Percentiles rank a stretch among this genome's conserved stretches.
Conservation (phyloP, 2,113 vertebrate genomes). For the Lampris megalopsis region DNA sequence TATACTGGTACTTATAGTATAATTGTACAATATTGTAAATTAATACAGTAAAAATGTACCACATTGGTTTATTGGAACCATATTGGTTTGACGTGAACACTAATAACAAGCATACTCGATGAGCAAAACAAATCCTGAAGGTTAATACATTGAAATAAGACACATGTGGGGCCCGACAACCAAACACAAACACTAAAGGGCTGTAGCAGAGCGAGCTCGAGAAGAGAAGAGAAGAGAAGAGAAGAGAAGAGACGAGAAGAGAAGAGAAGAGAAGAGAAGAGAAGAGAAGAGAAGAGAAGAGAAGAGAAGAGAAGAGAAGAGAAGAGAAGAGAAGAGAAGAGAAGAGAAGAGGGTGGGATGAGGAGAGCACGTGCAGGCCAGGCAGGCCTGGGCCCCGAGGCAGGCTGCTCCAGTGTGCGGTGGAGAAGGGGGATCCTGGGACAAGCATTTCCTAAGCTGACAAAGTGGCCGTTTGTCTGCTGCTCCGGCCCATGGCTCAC, state of each 20-base stretch:
- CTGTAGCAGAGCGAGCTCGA: neutral
- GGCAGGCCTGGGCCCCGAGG: constrained; percentile 59
- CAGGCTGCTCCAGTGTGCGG: constrained; percentile 73
- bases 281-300: neutral
- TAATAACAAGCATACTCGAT: too few species aligned
- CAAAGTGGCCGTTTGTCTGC: constrained; percentile 81
- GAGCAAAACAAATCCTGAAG: neutral
- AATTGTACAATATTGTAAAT: too few species aligned
- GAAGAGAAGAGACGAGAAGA: constrained; percentile 7
- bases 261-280: neutral
- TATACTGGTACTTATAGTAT: too few species aligned
- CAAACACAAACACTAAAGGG: neutral
- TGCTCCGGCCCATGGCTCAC: constrained; percentile 70
- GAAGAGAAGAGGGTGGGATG: constrained; percentile 19
- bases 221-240: neutral
- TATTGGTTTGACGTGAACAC: neutral
- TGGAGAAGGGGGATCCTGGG: constrained; percentile 81
- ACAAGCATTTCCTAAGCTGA: constrained; percentile 83
- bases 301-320: neutral
- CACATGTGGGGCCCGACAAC: neutral
- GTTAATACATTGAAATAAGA: neutral
- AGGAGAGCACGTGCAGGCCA: constrained; percentile 59
- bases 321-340: constrained; percentile 3
- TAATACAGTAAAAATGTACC: too few species aligned
- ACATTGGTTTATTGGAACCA: neutral